Evolutionary conservation across 2,888 invertebrate species (phyloP), one percentile per base, ranked within the genome.

Genomic region (Drosophila borborema): DNA sequence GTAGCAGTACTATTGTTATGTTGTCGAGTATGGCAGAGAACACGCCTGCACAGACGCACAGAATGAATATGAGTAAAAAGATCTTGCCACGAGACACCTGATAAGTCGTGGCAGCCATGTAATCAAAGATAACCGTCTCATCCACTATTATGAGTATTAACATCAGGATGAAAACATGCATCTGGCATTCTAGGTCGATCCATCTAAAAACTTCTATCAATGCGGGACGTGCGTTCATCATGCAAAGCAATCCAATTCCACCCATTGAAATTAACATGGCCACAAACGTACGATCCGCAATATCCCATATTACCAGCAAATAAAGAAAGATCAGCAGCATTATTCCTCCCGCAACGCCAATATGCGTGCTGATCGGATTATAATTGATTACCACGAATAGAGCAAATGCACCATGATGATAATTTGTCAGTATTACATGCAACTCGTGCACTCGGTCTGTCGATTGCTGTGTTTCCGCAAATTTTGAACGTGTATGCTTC

Each of bases 121-220:
- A 96, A 91, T 97, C 96, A 86, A 97, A 97, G 80, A 96, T 93
- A 3, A 96, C 96, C 0, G 96, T 96, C 89, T 97, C 96, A 0
- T 96, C 95, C 18, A 97, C 94, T 59, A 97, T 95, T 3, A 95
- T 95, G 0, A 97, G 96, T 55, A 97, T 92, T 2, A 96, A 94
- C 97, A 97, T 97, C 96, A 97, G 96, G 0, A 96, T 95, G 86
- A 96, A 96, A 0, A 96, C 92, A 20, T 96, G 87, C 64, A 96
- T 91, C 14, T 96, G 80, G 0, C 96, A 96, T 77, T 96, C 95
- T 7, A 95, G 93, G 86, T 97, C 96, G 28, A 97, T 94, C 97
- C 97, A 97, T 0, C 94, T 94, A 41, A 96, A 94, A 6, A 97
- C 93, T 0, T 94, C 94, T 0, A 91, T 90, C 91, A 96, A 94